Percentiles rank a stretch among this genome's conserved stretches.
These are phyloP conservation scores for Colletes gigas DNA, from an alignment of 1,140 invertebrate genomes.

Conservation along the genomic window DNA sequence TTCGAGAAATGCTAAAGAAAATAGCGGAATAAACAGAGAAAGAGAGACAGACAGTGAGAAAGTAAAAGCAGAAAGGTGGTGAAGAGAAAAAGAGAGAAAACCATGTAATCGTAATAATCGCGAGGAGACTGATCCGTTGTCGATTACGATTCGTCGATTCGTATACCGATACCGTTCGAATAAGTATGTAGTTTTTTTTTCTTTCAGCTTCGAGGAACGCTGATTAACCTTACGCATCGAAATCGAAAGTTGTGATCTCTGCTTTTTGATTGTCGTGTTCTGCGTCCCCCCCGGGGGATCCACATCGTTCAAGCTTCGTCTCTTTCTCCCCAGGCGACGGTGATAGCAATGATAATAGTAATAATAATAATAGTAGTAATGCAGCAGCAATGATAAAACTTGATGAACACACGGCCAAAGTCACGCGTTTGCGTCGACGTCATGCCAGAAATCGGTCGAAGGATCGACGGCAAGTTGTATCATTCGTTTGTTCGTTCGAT, in stretches of 20 bases:
- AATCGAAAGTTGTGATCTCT: constrained; percentile 3
- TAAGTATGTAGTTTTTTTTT: background rate
- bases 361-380: constrained; percentile 11
- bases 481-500: constrained; percentile 45
- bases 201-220: constrained; percentile 15
- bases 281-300: constrained; percentile 8
- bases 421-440: constrained; percentile 71
- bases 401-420: constrained; percentile 78
- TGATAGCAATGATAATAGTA: background rate
- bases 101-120: background rate
- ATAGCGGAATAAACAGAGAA: background rate
- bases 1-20: constrained; percentile 36
- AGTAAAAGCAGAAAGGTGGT: background rate
- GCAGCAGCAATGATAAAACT: constrained; percentile 41
- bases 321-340: constrained; percentile 17
- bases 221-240: background rate
- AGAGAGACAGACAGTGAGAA: constrained; percentile 24
- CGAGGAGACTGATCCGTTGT: constrained; percentile 12
- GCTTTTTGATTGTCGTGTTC: constrained; percentile 44
- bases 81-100: constrained; percentile 34
- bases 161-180: background rate
- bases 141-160: background rate
- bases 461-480: constrained; percentile 31
- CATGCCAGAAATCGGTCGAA: constrained; percentile 39
- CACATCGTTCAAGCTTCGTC: constrained; percentile 7